Percentiles rank a stretch among this genome's conserved stretches.
phyloP scores from a whole-genome alignment of 2,797 vertebrate genomes.

The Gadopsis marmoratus region DNA sequence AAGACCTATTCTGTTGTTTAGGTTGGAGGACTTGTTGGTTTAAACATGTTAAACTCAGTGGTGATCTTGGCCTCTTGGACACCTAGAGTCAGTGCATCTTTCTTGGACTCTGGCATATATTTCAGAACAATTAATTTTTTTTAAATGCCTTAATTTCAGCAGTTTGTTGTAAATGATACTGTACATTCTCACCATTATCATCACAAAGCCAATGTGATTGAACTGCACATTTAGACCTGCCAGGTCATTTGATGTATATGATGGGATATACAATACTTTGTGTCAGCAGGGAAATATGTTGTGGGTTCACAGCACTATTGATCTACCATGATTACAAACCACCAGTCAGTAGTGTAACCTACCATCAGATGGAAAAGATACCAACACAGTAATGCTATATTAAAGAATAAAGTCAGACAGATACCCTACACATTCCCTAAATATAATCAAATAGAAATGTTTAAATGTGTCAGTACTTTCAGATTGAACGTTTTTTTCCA shows the following conservation, averaged over 20 bases:
- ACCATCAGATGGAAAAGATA: slow-evolving; percentile 21
- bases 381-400: neutral
- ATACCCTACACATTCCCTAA: neutral
- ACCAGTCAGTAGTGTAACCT: slow-evolving; percentile 16
- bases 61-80: neutral
- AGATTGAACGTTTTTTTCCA: neutral
- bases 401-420: neutral
- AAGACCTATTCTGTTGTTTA: too few relatives aligned
- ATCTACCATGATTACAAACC: slow-evolving; percentile 37
- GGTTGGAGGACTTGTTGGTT: too few relatives aligned
- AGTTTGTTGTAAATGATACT: neutral
- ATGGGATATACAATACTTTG: slow-evolving; percentile 13
- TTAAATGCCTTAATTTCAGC: neutral
- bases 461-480: neutral
- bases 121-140: too few relatives aligned
- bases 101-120: neutral
- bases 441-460: neutral
- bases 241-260: slow-evolving; percentile 2
- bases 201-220: neutral
- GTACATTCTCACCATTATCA: neutral
- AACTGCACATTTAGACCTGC: neutral
- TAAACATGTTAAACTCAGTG: neutral
- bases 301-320: slow-evolving; percentile 20
- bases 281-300: slow-evolving; percentile 13
- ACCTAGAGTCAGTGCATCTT: neutral